Conservation (phyloP, 2,888 invertebrate species). For the Fabriciana adippe region DNA sequence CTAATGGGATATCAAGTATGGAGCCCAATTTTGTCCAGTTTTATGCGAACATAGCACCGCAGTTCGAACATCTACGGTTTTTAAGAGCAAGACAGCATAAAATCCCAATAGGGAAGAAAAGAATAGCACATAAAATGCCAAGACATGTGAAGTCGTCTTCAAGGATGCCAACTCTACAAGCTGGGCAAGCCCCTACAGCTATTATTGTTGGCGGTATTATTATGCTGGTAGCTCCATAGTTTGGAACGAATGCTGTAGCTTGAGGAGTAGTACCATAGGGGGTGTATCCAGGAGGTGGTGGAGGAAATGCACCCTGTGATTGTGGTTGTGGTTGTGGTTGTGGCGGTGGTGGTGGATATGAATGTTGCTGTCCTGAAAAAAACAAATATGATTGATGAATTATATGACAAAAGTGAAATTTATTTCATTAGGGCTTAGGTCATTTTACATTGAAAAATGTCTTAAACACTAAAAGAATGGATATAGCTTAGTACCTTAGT, state of each 20-base stretch:
- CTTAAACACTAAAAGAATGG: no score
- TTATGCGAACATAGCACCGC: slow-evolving; percentile 90
- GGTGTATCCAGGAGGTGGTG: slow-evolving; percentile 82
- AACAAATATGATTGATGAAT: slow-evolving; percentile 8
- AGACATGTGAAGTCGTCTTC: slow-evolving; percentile 94
- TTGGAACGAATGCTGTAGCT: slow-evolving; percentile 77
- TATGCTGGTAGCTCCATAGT: slow-evolving; percentile 84
- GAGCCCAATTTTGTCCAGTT: slow-evolving; percentile 23
- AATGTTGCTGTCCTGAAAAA: slow-evolving; percentile 43
- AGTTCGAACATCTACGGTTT: slow-evolving; percentile 93
- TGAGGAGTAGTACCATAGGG: slow-evolving; percentile 65
- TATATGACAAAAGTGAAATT: no score
- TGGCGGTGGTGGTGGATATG: slow-evolving; percentile 30
- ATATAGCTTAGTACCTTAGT: no score
- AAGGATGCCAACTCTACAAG: slow-evolving; percentile 92
- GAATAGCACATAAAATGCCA: slow-evolving; percentile 91
- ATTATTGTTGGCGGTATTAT: slow-evolving; percentile 89
- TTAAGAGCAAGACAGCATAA: slow-evolving; percentile 92
- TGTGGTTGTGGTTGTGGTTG: slow-evolving; percentile 36
- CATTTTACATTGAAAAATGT: no score
- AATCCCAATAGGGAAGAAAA: slow-evolving; percentile 93
- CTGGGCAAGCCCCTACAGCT: slow-evolving; percentile 93
- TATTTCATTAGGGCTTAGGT: no score
- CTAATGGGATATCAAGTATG: slow-evolving; percentile 24
- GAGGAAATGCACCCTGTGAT: slow-evolving; percentile 59